Evolutionary conservation across 1,140 invertebrate species (phyloP).

Genomic region (Ganaspis sp.): DNA sequence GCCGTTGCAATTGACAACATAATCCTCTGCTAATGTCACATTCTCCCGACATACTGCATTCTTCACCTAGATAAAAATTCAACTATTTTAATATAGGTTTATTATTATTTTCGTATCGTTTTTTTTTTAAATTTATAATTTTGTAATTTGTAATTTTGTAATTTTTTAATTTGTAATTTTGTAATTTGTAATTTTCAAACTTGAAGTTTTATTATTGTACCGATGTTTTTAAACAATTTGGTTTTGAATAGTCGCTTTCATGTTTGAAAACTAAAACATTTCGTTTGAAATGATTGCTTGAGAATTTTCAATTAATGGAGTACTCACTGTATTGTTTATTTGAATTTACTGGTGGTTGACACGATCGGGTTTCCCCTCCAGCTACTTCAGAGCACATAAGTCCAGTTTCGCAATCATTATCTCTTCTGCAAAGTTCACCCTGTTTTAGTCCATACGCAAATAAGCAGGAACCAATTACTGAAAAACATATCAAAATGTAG

Average conservation of each 20-base stretch:
- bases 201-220: neutral
- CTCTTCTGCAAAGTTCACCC: conserved; percentile 84
- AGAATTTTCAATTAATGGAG: neutral
- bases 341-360: conserved; percentile 84
- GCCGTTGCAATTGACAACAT: conserved; percentile 90
- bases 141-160: neutral
- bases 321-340: conserved; percentile 86
- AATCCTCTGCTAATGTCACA: conserved; percentile 90
- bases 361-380: conserved; percentile 82
- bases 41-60: conserved; percentile 88
- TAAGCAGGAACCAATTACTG: conserved; percentile 83
- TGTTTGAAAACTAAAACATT: too few relatives aligned
- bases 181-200: neutral
- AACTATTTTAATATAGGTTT: neutral
- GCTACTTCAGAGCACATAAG: conserved; percentile 81
- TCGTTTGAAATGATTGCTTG: too few relatives aligned
- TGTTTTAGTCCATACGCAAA: conserved; percentile 84
- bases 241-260: too few relatives aligned
- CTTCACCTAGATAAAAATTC: conserved; percentile 80
- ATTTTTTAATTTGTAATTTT: neutral
- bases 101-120: too few relatives aligned
- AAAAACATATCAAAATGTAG: conserved; percentile 29
- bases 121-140: conserved; percentile 11
- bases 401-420: conserved; percentile 86
- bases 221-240: too few relatives aligned